Evolutionary conservation across 2,888 invertebrate genomes (phyloP).

Genomic region (Amphipoea lucens): DNA sequence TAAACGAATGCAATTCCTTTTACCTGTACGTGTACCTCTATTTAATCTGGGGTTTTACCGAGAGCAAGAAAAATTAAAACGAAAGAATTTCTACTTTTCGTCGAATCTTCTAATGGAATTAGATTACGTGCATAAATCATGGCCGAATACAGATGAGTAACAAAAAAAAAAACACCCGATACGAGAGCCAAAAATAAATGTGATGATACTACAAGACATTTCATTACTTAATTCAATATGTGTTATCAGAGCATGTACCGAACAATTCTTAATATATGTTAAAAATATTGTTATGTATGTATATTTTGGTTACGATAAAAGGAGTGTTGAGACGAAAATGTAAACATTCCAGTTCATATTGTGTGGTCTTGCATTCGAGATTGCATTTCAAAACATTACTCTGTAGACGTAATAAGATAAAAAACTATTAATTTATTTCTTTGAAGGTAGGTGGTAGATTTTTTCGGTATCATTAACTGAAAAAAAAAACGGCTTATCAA

Average conservation of each 20-base stretch:
- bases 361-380: constrained; percentile 46
- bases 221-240: constrained; percentile 37
- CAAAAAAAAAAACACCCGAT: constrained; percentile 10
- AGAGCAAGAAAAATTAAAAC: background rate
- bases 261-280: constrained; percentile 31
- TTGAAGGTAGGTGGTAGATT: constrained; percentile 1
- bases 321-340: constrained; percentile 22
- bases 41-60: constrained; percentile 5
- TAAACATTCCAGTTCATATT: constrained; percentile 37
- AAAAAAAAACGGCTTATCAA: background rate
- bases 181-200: constrained; percentile 46
- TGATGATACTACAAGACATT: constrained; percentile 31
- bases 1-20: background rate
- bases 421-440: constrained; percentile 1
- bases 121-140: constrained; percentile 36
- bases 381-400: constrained; percentile 43
- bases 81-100: constrained; percentile 1
- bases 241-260: constrained; percentile 34
- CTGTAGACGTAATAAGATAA: constrained; percentile 12
- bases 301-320: constrained; percentile 40
- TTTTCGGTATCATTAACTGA: background rate
- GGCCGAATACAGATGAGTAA: background rate
- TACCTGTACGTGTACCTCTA: background rate
- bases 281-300: constrained; percentile 29
- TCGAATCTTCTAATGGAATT: background rate